A percentile compares a stretch with the other conserved stretches of the same genome.
These are phyloP conservation scores for Pyrocephalus nanus DNA, from an alignment of 2,797 vertebrate genomes.

Conservation along the genomic window DNA sequence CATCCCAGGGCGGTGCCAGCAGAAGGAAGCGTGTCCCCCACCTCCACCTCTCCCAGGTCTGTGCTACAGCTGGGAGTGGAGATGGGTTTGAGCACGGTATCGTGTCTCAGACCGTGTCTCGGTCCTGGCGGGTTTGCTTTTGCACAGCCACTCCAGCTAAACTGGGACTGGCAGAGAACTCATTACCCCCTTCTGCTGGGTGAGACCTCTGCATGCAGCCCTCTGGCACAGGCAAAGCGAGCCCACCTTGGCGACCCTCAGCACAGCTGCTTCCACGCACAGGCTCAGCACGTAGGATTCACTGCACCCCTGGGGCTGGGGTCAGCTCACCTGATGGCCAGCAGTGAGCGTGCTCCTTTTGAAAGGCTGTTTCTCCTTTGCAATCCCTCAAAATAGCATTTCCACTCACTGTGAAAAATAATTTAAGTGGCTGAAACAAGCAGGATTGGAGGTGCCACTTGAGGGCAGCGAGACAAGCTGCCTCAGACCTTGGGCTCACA, in stretches of 20 bases:
- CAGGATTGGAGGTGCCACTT: neutral
- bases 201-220: neutral
- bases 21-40: neutral
- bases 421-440: neutral
- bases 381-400: neutral
- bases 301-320: accelerated
- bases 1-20: neutral
- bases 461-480: accelerated
- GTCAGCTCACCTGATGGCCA: neutral
- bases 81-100: neutral
- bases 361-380: neutral
- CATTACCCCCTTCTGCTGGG: neutral
- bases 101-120: accelerated
- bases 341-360: neutral
- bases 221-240: neutral
- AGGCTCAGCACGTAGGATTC: accelerated
- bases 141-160: neutral
- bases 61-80: neutral
- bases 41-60: neutral
- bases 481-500: neutral
- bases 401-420: neutral
- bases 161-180: neutral
- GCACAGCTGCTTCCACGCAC: accelerated
- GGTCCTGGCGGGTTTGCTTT: neutral
- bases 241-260: neutral